phyloP scores from a whole-genome alignment of 2,797 vertebrate genomes.

The Syngnathus rostellatus region DNA sequence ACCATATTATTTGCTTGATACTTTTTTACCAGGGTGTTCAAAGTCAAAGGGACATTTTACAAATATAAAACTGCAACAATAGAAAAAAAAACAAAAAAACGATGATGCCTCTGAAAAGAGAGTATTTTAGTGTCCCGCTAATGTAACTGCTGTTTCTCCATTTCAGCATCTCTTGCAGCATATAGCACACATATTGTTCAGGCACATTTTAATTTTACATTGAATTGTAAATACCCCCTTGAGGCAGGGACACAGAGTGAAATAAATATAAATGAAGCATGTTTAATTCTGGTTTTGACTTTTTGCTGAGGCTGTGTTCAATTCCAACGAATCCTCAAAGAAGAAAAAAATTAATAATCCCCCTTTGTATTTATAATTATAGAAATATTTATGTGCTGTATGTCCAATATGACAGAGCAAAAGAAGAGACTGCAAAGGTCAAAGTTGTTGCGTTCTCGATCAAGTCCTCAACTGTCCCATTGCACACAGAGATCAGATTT shows the following conservation, averaged over 20 bases:
- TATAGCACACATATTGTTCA: slow-evolving; percentile 16
- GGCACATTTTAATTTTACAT: slow-evolving; percentile 18
- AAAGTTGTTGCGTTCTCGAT: slow-evolving; percentile 6
- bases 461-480: not conserved
- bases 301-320: not conserved
- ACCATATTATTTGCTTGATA: not conserved
- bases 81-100: slow-evolving; percentile 10
- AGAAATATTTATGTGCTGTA: slow-evolving; percentile 4
- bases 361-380: not conserved
- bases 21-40: not conserved
- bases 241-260: slow-evolving; percentile 14
- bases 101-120: slow-evolving; percentile 15
- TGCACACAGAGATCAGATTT: slow-evolving; percentile 7
- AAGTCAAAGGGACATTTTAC: not conserved
- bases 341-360: too few relatives aligned
- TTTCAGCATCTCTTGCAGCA: slow-evolving; percentile 23
- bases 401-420: not conserved
- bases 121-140: slow-evolving; percentile 5
- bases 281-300: slow-evolving; percentile 5
- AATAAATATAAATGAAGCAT: slow-evolving; percentile 1
- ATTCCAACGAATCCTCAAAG: not conserved
- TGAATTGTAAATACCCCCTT: slow-evolving; percentile 27
- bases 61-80: slow-evolving; percentile 13
- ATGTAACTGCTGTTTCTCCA: slow-evolving; percentile 6
- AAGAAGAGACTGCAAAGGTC: slow-evolving; percentile 21